A percentile compares a stretch with the other conserved stretches of the same genome.
These are phyloP conservation scores for Acrobasis suavella DNA, from an alignment of 2,888 invertebrate genomes.

Conservation along the genomic window DNA sequence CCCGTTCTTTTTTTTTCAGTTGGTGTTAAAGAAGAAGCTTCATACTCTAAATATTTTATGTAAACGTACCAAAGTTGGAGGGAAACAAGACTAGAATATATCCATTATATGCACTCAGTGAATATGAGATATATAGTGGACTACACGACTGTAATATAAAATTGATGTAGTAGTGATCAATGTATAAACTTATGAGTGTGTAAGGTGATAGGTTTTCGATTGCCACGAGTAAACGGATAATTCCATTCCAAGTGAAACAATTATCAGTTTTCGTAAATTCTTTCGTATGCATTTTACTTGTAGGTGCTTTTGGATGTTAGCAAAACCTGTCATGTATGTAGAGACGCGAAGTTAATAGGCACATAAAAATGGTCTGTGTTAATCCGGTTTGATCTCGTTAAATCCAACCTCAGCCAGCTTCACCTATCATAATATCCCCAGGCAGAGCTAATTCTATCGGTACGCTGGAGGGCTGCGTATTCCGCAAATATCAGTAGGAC, in stretches of 20 bases:
- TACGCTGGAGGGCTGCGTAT: not conserved
- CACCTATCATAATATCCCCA: not conserved
- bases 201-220: slow-evolving; percentile 5
- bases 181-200: slow-evolving; percentile 28
- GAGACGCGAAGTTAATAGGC: too few relatives aligned
- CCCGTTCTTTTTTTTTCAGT: slow-evolving; percentile 45
- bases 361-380: not conserved
- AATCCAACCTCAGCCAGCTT: not conserved
- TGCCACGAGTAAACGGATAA: not conserved
- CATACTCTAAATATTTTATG: slow-evolving; percentile 76
- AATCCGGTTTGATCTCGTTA: not conserved
- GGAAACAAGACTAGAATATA: slow-evolving; percentile 42
- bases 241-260: not conserved
- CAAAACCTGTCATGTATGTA: not conserved
- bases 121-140: slow-evolving; percentile 28
- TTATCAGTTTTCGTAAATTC: not conserved
- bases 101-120: slow-evolving; percentile 29
- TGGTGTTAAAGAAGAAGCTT: slow-evolving; percentile 70
- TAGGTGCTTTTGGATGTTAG: not conserved
- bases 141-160: slow-evolving; percentile 32
- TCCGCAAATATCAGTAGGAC: not conserved
- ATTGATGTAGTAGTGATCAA: slow-evolving; percentile 35
- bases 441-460: not conserved
- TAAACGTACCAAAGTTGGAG: slow-evolving; percentile 49
- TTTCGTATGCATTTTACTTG: not conserved